Conservation (phyloP, 2,888 invertebrate species). For the Timandra comae region DNA sequence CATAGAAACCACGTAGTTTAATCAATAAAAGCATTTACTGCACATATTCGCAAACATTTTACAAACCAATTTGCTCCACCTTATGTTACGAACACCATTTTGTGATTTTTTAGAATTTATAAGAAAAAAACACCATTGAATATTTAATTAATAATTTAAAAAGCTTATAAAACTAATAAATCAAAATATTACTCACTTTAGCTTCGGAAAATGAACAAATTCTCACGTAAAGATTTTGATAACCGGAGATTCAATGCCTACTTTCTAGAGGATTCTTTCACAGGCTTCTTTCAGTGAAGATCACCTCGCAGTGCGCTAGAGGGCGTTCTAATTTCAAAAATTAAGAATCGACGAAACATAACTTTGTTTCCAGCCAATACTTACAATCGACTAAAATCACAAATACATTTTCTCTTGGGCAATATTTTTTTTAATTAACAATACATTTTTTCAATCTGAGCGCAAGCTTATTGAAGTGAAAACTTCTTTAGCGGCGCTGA, state of each 20-base stretch:
- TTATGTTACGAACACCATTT: conserved; percentile 40
- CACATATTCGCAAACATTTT: conserved; percentile 45
- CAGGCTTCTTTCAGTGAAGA: conserved; percentile 70
- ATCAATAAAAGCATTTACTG: conserved; percentile 57
- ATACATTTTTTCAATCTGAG: no score
- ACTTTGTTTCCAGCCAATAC: conserved; percentile 27
- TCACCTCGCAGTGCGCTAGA: conserved; percentile 49
- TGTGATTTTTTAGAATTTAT: conserved; percentile 20
- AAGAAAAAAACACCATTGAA: conserved; percentile 17
- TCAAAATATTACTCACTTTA: conserved; percentile 62
- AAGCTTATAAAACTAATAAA: conserved; percentile 27
- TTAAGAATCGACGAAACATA: conserved; percentile 7
- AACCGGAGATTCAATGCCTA: conserved; percentile 73
- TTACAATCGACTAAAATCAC: conserved; percentile 14
- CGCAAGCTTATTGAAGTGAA: no score
- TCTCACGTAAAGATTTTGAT: conserved; percentile 76
- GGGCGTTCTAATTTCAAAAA: conserved; percentile 69
- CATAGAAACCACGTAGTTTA: conserved; percentile 60
- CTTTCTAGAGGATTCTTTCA: conserved; percentile 76
- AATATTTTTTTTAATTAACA: no score
- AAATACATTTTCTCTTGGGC: no score
- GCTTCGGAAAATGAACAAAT: conserved; percentile 65
- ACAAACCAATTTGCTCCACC: conserved; percentile 35
- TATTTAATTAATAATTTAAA: no score
- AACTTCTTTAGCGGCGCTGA: no score